Evolutionary conservation across 2,888 invertebrate species (phyloP).

Genomic region (Cataglyphis livida): DNA sequence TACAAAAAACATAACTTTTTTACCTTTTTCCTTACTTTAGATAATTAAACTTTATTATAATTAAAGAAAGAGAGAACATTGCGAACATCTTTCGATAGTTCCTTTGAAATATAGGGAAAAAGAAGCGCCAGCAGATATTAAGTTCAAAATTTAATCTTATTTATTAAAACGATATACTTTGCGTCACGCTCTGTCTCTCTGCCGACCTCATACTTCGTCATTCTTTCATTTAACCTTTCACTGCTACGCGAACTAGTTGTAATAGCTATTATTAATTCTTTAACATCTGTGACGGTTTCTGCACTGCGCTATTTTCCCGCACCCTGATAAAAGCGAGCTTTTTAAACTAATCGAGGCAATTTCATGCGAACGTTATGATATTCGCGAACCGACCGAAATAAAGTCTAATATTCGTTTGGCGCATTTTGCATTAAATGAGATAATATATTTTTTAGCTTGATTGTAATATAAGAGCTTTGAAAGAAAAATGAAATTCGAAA

Average conservation of each 20-base stretch:
- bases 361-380: slow-evolving; percentile 3
- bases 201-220: slow-evolving; percentile 18
- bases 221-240: slow-evolving; percentile 35
- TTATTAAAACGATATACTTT: background rate
- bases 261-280: slow-evolving; percentile 33
- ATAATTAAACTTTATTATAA: background rate
- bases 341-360: slow-evolving; percentile 48
- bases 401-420: slow-evolving; percentile 8
- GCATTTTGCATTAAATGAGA: slow-evolving; percentile 11
- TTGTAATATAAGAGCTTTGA: slow-evolving; percentile 7
- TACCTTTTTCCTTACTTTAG: background rate
- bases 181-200: slow-evolving; percentile 11
- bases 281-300: slow-evolving; percentile 41
- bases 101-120: background rate
- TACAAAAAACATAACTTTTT: background rate
- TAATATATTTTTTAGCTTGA: slow-evolving; percentile 16
- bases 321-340: slow-evolving; percentile 34
- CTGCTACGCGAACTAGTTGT: slow-evolving; percentile 17
- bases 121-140: background rate
- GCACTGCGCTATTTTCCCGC: slow-evolving; percentile 10
- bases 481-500: slow-evolving; percentile 25
- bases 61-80: background rate
- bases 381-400: slow-evolving; percentile 27
- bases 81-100: background rate
- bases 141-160: slow-evolving; percentile 31